Percentiles rank a stretch among this genome's conserved stretches.
Evolutionary conservation across 2,888 invertebrate genomes (phyloP).

Genomic region (Coenonympha glycerion): DNA sequence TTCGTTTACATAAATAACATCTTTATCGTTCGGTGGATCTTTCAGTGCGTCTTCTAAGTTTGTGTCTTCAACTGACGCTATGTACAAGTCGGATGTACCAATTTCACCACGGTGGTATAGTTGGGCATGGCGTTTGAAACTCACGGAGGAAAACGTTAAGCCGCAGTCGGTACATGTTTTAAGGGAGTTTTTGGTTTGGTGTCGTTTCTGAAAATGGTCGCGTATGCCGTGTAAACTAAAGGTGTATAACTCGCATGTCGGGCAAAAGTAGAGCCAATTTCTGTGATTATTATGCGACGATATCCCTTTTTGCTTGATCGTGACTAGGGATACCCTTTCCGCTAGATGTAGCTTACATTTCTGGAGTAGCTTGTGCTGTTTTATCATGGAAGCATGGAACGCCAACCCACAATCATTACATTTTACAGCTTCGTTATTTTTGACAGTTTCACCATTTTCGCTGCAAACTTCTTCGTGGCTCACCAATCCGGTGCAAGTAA

Average conservation of each 20-base stretch:
- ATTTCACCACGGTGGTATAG: slow-evolving; percentile 20
- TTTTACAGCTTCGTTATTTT: neutral
- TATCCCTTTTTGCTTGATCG: slow-evolving; percentile 1
- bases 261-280: slow-evolving; percentile 25
- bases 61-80: neutral
- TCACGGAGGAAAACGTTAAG: slow-evolving; percentile 15
- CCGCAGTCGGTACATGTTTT: slow-evolving; percentile 22
- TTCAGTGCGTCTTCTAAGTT: neutral
- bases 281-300: neutral
- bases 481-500: slow-evolving; percentile 5
- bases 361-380: slow-evolving; percentile 4
- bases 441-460: neutral
- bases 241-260: slow-evolving; percentile 27
- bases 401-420: slow-evolving; percentile 10
- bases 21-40: neutral
- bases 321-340: neutral
- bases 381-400: slow-evolving; percentile 4
- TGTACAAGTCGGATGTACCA: slow-evolving; percentile 3
- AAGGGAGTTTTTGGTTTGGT: neutral
- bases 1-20: neutral
- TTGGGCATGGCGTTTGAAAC: slow-evolving; percentile 15
- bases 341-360: neutral
- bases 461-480: slow-evolving; percentile 10
- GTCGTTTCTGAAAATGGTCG: slow-evolving; percentile 16
- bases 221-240: slow-evolving; percentile 4